phyloP scores from a whole-genome alignment of 2,113 vertebrate genomes.

The Dunckerocampus dactyliophorus region DNA sequence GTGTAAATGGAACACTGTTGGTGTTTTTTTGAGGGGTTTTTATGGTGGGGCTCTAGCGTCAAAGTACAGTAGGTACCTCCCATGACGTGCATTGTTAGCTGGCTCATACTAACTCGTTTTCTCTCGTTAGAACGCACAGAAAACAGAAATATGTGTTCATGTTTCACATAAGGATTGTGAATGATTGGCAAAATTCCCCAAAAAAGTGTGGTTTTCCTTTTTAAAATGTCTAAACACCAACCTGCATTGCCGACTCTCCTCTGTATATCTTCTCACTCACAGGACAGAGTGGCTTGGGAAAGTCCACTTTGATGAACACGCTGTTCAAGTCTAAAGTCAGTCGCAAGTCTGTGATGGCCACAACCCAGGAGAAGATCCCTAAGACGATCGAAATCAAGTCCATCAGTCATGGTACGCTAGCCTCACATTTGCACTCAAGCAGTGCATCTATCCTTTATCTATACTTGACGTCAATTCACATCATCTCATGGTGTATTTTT shows the following conservation, averaged over 20 bases:
- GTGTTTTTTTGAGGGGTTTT: too few relatives aligned
- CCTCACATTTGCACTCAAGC: not conserved
- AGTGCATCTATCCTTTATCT: not conserved
- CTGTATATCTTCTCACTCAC: constrained; percentile 17
- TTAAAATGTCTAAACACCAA: too few relatives aligned
- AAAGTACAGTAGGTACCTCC: too few relatives aligned
- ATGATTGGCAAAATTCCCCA: too few relatives aligned
- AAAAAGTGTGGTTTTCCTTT: too few relatives aligned
- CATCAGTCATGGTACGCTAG: constrained; percentile 84
- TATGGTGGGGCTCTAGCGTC: too few relatives aligned
- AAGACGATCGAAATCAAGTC: constrained; percentile 98
- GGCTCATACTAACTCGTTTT: too few relatives aligned
- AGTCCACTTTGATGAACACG: constrained; percentile 98
- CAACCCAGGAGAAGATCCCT: constrained; percentile 89
- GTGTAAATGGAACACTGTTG: too few relatives aligned
- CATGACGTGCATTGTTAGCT: too few relatives aligned
- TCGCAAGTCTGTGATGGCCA: constrained; percentile 86
- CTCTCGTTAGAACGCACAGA: too few relatives aligned
- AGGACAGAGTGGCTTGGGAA: constrained; percentile 97
- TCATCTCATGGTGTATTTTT: not conserved
- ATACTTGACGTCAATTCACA: not conserved
- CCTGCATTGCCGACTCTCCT: not conserved
- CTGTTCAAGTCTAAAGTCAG: constrained; percentile 99
- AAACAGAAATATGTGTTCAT: too few relatives aligned
- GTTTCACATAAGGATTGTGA: too few relatives aligned